phyloP scores from a whole-genome alignment of 2,888 invertebrate genomes.

The Hydrotaea diabolus region DNA sequence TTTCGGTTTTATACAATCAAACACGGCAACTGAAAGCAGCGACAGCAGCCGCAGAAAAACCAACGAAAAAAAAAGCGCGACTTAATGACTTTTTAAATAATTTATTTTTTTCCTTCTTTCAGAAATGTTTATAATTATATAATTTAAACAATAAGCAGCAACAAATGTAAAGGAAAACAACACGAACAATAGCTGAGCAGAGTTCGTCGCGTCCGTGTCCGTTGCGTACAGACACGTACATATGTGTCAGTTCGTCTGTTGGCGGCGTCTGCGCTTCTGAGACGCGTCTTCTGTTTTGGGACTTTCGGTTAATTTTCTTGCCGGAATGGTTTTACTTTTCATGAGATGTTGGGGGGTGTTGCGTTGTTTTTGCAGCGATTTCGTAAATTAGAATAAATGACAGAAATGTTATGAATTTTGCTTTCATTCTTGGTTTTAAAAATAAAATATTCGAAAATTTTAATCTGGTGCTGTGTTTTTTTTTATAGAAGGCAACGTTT shows the following conservation, averaged over 20 bases:
- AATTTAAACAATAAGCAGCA: conserved; percentile 71
- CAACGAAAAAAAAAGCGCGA: conserved; percentile 19
- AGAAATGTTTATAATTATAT: conserved; percentile 74
- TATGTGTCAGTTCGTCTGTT: conserved; percentile 50
- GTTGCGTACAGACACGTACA: conserved; percentile 39
- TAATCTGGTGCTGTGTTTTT: too few relatives aligned
- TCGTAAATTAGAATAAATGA: not conserved
- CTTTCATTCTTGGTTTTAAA: not conserved
- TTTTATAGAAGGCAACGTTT: not conserved
- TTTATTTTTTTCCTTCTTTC: conserved; percentile 56
- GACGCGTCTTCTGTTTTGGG: conserved; percentile 12
- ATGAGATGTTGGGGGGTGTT: conserved; percentile 55
- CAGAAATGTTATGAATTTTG: not conserved
- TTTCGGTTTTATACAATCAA: conserved; percentile 29
- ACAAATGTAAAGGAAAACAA: not conserved
- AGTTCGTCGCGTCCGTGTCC: not conserved
- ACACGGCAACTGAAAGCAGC: not conserved
- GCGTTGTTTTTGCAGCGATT: not conserved
- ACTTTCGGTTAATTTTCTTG: conserved; percentile 22
- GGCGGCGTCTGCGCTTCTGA: conserved; percentile 44
- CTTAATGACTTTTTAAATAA: conserved; percentile 66
- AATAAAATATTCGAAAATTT: not conserved
- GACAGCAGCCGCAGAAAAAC: conserved; percentile 13
- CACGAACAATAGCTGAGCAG: not conserved
- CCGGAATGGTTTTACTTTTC: conserved; percentile 64